Evolutionary conservation across 2,797 vertebrate species (phyloP), one percentile per base, ranked within the genome.

Genomic region (Enteromius thamalakanensis): DNA sequence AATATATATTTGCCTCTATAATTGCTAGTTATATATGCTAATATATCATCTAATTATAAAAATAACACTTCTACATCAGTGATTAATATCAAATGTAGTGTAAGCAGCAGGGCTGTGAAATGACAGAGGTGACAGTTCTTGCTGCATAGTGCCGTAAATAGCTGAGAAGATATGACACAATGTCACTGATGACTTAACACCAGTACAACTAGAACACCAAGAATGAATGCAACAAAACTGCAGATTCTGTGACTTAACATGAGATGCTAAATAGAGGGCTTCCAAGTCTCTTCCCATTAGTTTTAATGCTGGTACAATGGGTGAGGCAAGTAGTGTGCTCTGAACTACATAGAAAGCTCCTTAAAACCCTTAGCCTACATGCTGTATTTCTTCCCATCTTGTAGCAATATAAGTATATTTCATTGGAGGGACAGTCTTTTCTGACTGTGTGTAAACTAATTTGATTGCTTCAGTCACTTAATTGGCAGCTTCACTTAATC

Each of bases 1-100:
- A 89, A 85, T 87, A 90, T 83, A 84, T 81, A 84, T 85, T 91
- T 91, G 81, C 87, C 88, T 91, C 89, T 84, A 65, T 80, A 58
- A 82, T 79, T 65, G 80, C 34, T 82, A 68, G 47, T 76, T 71
- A 53, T 70, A 47, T 64, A 45, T 67, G 53, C 58, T 62, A 72
- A 78, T 71, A 84, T 32, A 68, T 75, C 32, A 82, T 79, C 84
- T 83, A 85, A 71, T 83, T 86, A 87, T 75, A 86, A 87, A 87
- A 87, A 89, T 84, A 87, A 84, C 76, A 84, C 80, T 86, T 88
- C 84, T 81, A 87, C 72, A 82, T 86, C 83, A 87, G 83, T 85
- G 69, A 89, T 84, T 87, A 87, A 79, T 84, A 85, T 82, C 51
- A 85, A 68, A 70, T 79, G 83, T 76, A 67, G 32, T 55, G 42